Conservation (phyloP, 1,140 invertebrate genomes). For the Drosophila ogumai region DNA sequence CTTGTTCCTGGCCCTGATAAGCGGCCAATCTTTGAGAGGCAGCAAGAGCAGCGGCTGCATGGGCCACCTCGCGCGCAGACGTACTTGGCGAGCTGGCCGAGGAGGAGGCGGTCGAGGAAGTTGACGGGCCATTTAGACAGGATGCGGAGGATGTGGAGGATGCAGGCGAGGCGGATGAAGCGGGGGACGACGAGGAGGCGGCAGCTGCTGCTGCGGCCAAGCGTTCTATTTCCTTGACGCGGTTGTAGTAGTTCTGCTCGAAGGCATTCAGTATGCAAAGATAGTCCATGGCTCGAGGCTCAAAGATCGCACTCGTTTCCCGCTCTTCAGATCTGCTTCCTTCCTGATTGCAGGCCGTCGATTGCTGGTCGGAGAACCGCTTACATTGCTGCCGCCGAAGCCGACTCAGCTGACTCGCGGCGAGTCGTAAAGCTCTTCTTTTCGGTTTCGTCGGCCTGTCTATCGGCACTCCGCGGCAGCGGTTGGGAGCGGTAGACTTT, state of each 20-base stretch:
- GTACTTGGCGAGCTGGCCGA: slow-evolving; percentile 64
- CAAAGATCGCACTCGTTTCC: background rate
- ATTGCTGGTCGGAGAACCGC: slow-evolving; percentile 14
- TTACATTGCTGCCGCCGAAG: slow-evolving; percentile 15
- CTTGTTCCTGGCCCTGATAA: slow-evolving; percentile 25
- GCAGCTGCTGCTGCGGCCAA: slow-evolving; percentile 39
- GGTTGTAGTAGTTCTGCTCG: slow-evolving; percentile 71
- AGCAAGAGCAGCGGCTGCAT: slow-evolving; percentile 51
- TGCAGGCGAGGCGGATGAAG: slow-evolving; percentile 32
- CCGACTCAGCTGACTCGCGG: slow-evolving; percentile 14
- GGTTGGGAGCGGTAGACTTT: slow-evolving; percentile 51
- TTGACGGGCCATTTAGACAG: slow-evolving; percentile 27
- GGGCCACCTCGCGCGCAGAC: slow-evolving; percentile 20
- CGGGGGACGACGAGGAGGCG: slow-evolving; percentile 17
- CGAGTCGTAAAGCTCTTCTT: background rate
- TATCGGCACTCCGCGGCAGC: slow-evolving; percentile 21
- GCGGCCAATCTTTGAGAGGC: slow-evolving; percentile 51
- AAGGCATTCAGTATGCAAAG: slow-evolving; percentile 71
- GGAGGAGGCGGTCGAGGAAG: slow-evolving; percentile 58
- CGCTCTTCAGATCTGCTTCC: background rate
- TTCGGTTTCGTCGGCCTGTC: slow-evolving; percentile 6
- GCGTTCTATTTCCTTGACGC: slow-evolving; percentile 70
- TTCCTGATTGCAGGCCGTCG: slow-evolving; percentile 12
- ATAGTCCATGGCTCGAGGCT: slow-evolving; percentile 65
- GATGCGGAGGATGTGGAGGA: slow-evolving; percentile 34